Conservation (phyloP, 1,140 invertebrate genomes). For the Rhopalosiphum padi region DNA sequence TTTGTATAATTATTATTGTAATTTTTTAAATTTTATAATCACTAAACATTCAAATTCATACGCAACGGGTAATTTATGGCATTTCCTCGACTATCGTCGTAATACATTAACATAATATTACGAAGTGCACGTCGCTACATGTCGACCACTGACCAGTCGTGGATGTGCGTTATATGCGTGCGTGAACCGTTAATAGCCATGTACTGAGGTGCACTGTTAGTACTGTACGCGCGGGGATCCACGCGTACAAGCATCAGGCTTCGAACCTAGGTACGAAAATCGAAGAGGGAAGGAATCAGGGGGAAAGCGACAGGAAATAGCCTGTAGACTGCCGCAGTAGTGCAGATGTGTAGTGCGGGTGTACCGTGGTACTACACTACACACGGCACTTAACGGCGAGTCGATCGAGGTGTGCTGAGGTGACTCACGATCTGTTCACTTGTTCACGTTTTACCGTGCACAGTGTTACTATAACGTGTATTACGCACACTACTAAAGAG, state of each 20-base stretch:
- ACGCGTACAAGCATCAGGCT: background rate
- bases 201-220: no score
- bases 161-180: background rate
- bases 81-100: background rate
- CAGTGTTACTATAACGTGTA: background rate
- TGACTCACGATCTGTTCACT: background rate
- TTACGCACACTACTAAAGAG: no score
- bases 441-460: background rate
- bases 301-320: conserved; percentile 20
- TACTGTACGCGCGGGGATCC: background rate
- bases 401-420: no score
- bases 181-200: background rate
- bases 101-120: background rate
- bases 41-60: conserved; percentile 9
- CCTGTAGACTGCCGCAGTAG: background rate
- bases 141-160: background rate
- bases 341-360: background rate
- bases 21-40: background rate
- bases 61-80: background rate
- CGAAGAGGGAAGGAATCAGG: background rate
- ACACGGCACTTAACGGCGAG: background rate
- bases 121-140: background rate
- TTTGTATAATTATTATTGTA: background rate
- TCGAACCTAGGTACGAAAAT: background rate
- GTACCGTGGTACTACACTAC: no score